phyloP scores from a whole-genome alignment of 2,888 invertebrate species.

The Hypolimnas misippus region DNA sequence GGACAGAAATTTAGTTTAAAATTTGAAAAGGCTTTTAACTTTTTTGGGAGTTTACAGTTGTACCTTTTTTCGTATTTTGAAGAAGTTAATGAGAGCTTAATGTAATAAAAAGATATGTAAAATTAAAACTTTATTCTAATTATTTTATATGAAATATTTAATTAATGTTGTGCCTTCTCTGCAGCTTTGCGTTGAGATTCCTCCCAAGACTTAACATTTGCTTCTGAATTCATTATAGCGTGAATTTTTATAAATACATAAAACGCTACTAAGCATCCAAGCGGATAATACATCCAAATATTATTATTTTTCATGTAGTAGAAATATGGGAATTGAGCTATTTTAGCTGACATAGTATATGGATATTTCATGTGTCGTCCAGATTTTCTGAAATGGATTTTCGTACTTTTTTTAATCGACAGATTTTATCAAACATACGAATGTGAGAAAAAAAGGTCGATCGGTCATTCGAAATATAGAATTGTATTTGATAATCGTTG shows the following conservation, averaged over 20 bases:
- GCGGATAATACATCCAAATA: constrained; percentile 88
- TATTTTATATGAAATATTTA: too few relatives aligned
- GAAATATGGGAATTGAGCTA: constrained; percentile 92
- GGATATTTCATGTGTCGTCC: constrained; percentile 93
- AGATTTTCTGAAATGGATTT: constrained; percentile 64
- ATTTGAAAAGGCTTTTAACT: too few relatives aligned
- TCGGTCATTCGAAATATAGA: too few relatives aligned
- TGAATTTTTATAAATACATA: constrained; percentile 89
- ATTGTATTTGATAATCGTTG: too few relatives aligned
- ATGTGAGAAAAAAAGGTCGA: too few relatives aligned
- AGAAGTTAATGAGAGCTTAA: too few relatives aligned
- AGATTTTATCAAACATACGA: too few relatives aligned
- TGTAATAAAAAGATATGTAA: too few relatives aligned
- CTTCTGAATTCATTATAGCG: constrained; percentile 81
- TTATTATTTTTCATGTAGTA: constrained; percentile 88
- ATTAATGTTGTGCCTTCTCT: constrained; percentile 64
- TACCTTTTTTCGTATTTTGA: too few relatives aligned
- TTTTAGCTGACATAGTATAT: constrained; percentile 91
- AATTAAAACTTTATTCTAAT: too few relatives aligned
- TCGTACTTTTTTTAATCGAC: neutral
- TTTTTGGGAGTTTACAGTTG: too few relatives aligned
- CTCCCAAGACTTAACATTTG: constrained; percentile 64
- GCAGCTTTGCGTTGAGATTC: constrained; percentile 66
- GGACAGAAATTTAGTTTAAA: too few relatives aligned
- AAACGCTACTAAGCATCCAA: constrained; percentile 77